phyloP scores from a whole-genome alignment of 2,888 invertebrate species.

The Leptinotarsa juncta region DNA sequence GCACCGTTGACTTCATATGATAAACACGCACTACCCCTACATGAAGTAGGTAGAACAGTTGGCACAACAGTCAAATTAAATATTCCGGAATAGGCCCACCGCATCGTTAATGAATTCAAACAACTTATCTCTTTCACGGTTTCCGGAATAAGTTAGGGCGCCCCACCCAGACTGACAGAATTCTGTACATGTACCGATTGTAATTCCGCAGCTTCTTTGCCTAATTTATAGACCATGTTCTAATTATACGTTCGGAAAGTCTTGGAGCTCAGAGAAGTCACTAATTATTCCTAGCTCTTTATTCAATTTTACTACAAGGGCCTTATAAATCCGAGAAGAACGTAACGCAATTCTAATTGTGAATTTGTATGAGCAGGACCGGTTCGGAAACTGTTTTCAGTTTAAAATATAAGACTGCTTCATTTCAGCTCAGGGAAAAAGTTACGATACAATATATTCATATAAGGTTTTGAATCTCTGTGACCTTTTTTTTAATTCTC shows the following conservation, averaged over 20 bases:
- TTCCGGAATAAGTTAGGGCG: constrained; percentile 38
- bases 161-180: constrained; percentile 54
- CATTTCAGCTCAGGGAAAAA: no score
- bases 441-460: no score
- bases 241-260: constrained; percentile 59
- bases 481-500: no score
- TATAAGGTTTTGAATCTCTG: no score
- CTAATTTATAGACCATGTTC: constrained; percentile 61
- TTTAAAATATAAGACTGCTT: no score
- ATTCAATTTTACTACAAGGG: constrained; percentile 57
- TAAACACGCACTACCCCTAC: constrained; percentile 23
- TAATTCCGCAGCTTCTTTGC: constrained; percentile 57
- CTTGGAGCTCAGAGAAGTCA: constrained; percentile 55
- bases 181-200: constrained; percentile 57
- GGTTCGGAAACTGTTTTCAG: neutral
- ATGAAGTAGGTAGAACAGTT: constrained; percentile 36
- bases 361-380: constrained; percentile 8
- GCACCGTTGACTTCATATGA: neutral
- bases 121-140: constrained; percentile 25
- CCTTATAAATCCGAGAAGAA: constrained; percentile 50
- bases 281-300: constrained; percentile 60
- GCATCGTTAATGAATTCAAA: constrained; percentile 48
- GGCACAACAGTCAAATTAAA: constrained; percentile 47
- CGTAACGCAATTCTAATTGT: constrained; percentile 12
- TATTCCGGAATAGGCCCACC: constrained; percentile 46